phyloP scores from a whole-genome alignment of 2,888 invertebrate genomes.

The Cylindroiulus punctatus region DNA sequence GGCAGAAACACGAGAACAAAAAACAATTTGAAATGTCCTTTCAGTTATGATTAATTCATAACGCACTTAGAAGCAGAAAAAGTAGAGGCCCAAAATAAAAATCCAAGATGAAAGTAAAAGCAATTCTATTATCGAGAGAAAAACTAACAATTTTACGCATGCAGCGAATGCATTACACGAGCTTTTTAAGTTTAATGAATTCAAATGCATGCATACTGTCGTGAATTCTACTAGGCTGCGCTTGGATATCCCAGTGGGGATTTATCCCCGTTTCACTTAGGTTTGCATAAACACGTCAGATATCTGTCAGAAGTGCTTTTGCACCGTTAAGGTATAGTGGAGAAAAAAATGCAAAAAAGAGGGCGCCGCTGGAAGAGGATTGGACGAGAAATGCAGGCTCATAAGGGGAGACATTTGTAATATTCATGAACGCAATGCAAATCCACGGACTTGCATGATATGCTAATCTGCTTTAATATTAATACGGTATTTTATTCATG shows the following conservation, averaged over 20 bases:
- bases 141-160: slow-evolving; percentile 7
- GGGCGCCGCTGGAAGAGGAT: not conserved
- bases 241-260: slow-evolving; percentile 19
- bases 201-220: slow-evolving; percentile 25
- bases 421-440: slow-evolving; percentile 32
- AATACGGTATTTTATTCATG: slow-evolving; percentile 32
- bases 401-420: not conserved
- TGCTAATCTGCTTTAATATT: slow-evolving; percentile 32
- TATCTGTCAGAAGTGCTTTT: slow-evolving; percentile 17
- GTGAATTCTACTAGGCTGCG: not conserved
- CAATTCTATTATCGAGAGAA: slow-evolving; percentile 1
- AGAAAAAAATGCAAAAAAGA: not conserved
- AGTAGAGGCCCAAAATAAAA: not conserved
- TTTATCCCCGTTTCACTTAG: slow-evolving; percentile 26
- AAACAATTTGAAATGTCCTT: slow-evolving; percentile 25
- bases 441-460: slow-evolving; percentile 17
- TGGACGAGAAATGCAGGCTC: not conserved
- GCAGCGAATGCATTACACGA: not conserved
- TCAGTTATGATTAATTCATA: slow-evolving; percentile 32
- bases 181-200: not conserved
- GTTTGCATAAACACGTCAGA: slow-evolving; percentile 32
- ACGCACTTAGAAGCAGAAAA: slow-evolving; percentile 10
- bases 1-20: not conserved
- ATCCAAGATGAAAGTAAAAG: slow-evolving; percentile 1
- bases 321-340: not conserved